Conservation (phyloP, 2,797 vertebrate genomes). For the Etheostoma nigrum region DNA sequence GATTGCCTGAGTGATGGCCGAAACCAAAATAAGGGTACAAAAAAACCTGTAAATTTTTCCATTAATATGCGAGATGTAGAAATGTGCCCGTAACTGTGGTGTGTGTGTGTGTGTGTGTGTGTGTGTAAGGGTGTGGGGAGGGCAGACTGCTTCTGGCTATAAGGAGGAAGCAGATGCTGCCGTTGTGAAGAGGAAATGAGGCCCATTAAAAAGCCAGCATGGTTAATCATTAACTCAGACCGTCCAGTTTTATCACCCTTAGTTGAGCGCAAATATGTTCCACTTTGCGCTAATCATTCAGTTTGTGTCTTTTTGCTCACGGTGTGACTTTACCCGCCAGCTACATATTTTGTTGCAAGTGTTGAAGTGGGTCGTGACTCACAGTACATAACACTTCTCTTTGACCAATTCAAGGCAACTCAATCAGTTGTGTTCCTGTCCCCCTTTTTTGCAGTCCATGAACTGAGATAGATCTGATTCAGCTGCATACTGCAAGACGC, state of each 20-base stretch:
- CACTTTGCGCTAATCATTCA: constrained; percentile 23
- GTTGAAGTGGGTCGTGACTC: not conserved
- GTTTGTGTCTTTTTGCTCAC: not conserved
- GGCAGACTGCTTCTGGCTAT: constrained; percentile 19
- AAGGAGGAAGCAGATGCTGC: constrained; percentile 47
- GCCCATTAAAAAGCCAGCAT: constrained; percentile 32
- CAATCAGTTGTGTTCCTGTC: not conserved
- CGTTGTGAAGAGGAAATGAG: constrained; percentile 43
- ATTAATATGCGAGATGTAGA: not conserved
- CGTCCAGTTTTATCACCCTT: constrained; percentile 18
- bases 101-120: not conserved
- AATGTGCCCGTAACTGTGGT: not conserved
- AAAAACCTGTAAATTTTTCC: not conserved
- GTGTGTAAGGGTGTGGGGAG: not conserved
- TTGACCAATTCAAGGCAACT: not conserved
- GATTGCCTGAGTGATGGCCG: not conserved
- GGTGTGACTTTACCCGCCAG: not conserved
- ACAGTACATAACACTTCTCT: too few species aligned
- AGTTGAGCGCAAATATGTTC: constrained; percentile 23
- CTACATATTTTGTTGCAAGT: too few species aligned
- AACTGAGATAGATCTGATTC: not conserved
- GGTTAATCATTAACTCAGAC: constrained; percentile 45
- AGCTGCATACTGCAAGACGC: not conserved
- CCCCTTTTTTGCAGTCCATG: not conserved
- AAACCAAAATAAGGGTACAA: not conserved